Conservation (phyloP, 2,113 vertebrate species). For the Pipa parva region DNA sequence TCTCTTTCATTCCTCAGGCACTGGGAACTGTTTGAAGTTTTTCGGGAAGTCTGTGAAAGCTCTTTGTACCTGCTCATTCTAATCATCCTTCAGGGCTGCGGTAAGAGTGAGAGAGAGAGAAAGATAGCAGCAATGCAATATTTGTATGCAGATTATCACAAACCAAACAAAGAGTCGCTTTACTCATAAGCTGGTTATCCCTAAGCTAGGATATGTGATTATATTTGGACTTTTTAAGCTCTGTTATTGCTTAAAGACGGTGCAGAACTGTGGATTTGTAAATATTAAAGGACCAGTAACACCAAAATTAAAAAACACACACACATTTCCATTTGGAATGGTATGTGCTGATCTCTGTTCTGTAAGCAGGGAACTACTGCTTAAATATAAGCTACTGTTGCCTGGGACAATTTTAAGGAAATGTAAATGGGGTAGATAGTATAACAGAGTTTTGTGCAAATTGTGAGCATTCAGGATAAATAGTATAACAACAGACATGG, state of each 20-base stretch:
- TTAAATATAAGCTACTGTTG: no score
- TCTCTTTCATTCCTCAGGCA: slow-evolving; percentile 37
- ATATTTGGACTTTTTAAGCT: slow-evolving; percentile 3
- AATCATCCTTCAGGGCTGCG: slow-evolving; percentile 36
- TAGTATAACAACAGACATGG: no score
- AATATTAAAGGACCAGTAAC: not conserved
- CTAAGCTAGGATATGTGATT: not conserved
- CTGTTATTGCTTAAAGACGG: not conserved
- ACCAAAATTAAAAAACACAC: no score
- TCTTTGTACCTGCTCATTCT: slow-evolving; percentile 38
- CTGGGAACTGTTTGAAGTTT: slow-evolving; percentile 36
- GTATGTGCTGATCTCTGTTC: no score
- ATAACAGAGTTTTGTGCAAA: no score
- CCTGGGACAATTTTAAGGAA: no score
- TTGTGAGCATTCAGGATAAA: no score
- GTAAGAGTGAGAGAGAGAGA: slow-evolving; percentile 25
- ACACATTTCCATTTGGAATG: no score
- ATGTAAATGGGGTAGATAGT: no score
- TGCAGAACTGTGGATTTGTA: not conserved
- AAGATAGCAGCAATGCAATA: slow-evolving; percentile 23
- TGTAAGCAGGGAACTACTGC: no score
- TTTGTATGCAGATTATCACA: slow-evolving; percentile 38
- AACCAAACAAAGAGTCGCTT: slow-evolving; percentile 20
- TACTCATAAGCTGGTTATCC: not conserved
- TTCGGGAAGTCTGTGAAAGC: slow-evolving; percentile 35